Evolutionary conservation across 2,113 vertebrate species (phyloP).

Genomic region (Otocyon megalotis): DNA sequence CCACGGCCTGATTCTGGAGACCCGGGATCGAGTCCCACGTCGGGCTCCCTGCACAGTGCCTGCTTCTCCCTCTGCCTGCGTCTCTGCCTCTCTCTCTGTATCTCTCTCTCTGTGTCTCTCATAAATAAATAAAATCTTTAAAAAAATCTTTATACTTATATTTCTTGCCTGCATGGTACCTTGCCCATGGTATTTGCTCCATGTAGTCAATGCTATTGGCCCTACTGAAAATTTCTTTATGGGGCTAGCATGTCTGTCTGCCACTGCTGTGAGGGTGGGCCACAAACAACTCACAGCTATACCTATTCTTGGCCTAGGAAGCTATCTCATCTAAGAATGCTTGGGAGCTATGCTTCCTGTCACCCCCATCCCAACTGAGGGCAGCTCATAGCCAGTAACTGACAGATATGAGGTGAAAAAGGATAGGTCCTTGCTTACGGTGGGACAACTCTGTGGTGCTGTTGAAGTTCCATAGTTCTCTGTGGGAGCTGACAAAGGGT

Average conservation of each 20-base stretch:
- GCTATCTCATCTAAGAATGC: neutral
- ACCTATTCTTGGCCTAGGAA: neutral
- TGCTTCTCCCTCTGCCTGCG: too few species aligned
- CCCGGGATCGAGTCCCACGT: too few species aligned
- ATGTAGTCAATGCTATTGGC: neutral
- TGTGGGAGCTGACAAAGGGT: neutral
- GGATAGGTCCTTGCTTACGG: neutral
- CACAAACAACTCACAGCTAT: neutral
- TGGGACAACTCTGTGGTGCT: neutral
- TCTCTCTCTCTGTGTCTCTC: too few species aligned
- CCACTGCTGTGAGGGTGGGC: neutral
- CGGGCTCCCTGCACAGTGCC: too few species aligned
- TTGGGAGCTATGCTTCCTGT: neutral
- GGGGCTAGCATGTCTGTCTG: neutral
- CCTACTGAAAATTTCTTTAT: neutral
- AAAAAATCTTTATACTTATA: neutral
- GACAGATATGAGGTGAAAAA: neutral
- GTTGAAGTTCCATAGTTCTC: neutral
- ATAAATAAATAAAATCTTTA: too few species aligned
- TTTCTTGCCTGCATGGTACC: neutral
- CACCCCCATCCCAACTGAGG: neutral
- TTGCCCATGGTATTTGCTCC: neutral
- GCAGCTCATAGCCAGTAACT: neutral
- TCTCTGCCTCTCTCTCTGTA: too few species aligned
- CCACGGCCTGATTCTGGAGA: too few species aligned